Base-by-base conservation (phyloP, 2,797 vertebrate genomes). In the Anguilla pacifica region DNA sequence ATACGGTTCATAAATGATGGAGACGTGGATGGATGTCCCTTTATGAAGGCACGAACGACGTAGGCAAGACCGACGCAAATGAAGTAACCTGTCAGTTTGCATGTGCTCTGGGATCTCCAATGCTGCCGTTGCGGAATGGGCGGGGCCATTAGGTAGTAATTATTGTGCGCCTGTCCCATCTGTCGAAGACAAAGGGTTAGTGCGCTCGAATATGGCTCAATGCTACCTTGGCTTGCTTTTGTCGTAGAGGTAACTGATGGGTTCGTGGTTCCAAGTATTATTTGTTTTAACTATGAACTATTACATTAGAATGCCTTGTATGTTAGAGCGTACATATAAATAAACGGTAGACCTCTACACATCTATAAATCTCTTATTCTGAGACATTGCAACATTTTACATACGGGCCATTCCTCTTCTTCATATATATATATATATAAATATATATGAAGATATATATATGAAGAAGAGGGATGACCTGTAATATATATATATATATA, bases 161-260 rank as follows among this genome's bases (percentile, higher is more conserved):
- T 39, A 57, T 39, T 85, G 53, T 84, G 46, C 28, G 57, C 6
- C 22, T 84, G 28, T 28, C 13, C 74, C 79, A 82, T 82, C 79
- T 82, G 79, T 82, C 79, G 43, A 49, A 82, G 43, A 82, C 79
- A 82, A 82, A 82, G 79, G 46, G 7, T 3, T n/a, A 3, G 46
- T 25, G 43, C 46, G 11, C 35, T 79, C 19, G 74, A 25, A 49
- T n/a, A 25, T 25, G 3, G 5, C 13, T 74, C 72, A 2, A 22
- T 39, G 31, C 46, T 79, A 19, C 2, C 19, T 51, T 51, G 19
- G 4, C 7, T 82, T n/a, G 79, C 46, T 82, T 51, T 51, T 4
- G 70, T 35, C 31, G 1, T 6, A 3, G 74, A 46, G 3, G 31
- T 43, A 46, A 79, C 79, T 6, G 35, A 43, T 25, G 6, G 72